Evolutionary conservation across 1,140 invertebrate species (phyloP).

Genomic region (Dendroctonus ponderosae): DNA sequence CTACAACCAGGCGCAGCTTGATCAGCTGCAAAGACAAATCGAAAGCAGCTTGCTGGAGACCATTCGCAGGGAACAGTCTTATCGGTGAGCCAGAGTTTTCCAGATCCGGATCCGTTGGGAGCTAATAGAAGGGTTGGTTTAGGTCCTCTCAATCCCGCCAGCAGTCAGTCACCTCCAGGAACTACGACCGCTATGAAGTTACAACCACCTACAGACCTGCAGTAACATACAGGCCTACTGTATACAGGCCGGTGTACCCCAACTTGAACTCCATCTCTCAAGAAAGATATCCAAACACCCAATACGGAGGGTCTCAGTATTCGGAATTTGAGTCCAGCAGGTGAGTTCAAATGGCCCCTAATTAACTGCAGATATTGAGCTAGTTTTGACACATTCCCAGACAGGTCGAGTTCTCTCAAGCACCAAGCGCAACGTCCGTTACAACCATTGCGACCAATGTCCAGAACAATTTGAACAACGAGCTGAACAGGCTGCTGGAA

Average conservation of each 20-base stretch:
- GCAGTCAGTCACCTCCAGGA: slow-evolving; percentile 7
- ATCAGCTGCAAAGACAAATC: slow-evolving; percentile 41
- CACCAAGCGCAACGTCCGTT: slow-evolving; percentile 37
- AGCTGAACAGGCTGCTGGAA: slow-evolving; percentile 38
- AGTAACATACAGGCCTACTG: slow-evolving; percentile 8
- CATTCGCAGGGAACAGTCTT: slow-evolving; percentile 29
- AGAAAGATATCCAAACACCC: slow-evolving; percentile 7
- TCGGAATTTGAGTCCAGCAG: not conserved
- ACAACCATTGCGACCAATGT: slow-evolving; percentile 41
- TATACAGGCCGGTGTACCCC: slow-evolving; percentile 28
- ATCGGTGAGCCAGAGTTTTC: slow-evolving; percentile 1
- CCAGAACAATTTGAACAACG: slow-evolving; percentile 38
- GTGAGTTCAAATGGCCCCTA: not conserved
- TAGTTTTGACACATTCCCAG: not conserved
- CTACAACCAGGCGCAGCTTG: slow-evolving; percentile 45
- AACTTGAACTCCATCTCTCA: slow-evolving; percentile 15
- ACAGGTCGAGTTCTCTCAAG: slow-evolving; percentile 34
- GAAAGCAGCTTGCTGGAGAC: slow-evolving; percentile 41
- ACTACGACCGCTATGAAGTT: slow-evolving; percentile 23
- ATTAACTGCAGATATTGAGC: slow-evolving; percentile 4
- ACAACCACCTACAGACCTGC: slow-evolving; percentile 25
- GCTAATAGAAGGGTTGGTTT: not conserved
- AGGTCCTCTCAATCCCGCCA: slow-evolving; percentile 4
- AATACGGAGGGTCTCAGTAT: slow-evolving; percentile 6
- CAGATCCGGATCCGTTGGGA: not conserved